A percentile compares a stretch with the other conserved stretches of the same genome.
These are phyloP conservation scores for Myotis myotis DNA, from an alignment of 2,797 vertebrate genomes.

Conservation along the genomic window DNA sequence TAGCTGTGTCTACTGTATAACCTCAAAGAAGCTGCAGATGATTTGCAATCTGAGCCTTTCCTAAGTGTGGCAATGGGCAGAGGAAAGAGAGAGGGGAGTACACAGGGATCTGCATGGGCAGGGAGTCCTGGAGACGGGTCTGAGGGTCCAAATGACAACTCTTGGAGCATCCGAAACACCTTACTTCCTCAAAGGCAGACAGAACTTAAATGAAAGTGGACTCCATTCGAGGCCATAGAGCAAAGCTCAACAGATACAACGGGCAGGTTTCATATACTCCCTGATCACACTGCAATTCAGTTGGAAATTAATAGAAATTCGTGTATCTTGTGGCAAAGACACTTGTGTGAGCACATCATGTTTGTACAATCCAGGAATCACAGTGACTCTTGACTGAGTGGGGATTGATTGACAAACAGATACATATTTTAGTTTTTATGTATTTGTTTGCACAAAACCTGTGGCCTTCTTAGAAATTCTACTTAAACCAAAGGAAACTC, in stretches of 20 bases:
- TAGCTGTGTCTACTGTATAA: background rate
- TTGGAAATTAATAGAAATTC: background rate
- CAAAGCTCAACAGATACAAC: background rate
- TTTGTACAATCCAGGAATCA: background rate
- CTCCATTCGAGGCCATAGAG: background rate
- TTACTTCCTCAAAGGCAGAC: background rate
- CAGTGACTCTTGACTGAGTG: background rate
- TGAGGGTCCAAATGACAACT: background rate
- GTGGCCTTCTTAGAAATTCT: background rate
- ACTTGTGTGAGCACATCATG: background rate
- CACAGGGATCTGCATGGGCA: accelerated
- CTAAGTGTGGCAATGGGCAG: background rate
- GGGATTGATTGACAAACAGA: background rate
- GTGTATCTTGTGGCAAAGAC: background rate
- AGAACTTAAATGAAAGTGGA: background rate
- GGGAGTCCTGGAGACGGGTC: background rate
- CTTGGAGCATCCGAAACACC: background rate
- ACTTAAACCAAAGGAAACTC: background rate
- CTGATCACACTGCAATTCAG: background rate
- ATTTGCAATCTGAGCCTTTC: background rate
- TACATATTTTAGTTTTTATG: background rate
- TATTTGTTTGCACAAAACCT: background rate
- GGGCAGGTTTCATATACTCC: background rate
- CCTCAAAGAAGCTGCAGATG: background rate
- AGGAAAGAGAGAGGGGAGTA: accelerated